Conservation (phyloP, 2,797 vertebrate species). For the Peromyscus attwateri region DNA sequence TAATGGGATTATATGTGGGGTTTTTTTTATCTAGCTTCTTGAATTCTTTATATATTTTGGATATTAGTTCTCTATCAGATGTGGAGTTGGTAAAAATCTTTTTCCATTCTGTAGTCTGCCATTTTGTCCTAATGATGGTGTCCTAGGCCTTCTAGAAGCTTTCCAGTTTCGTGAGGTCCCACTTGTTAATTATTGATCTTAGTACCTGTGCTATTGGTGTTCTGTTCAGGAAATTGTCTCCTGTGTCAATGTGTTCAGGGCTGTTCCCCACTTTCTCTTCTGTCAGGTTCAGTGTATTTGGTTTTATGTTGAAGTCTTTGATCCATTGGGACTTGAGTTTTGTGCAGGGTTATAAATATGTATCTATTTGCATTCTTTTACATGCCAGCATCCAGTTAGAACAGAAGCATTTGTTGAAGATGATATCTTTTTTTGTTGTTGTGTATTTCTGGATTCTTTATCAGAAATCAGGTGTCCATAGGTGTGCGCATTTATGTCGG, state of each 20-base stretch:
- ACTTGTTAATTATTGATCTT: not conserved
- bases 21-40: not conserved
- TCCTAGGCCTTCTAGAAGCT: too few species aligned
- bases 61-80: not conserved
- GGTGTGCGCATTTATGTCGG: not conserved
- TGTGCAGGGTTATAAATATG: not conserved
- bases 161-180: not conserved
- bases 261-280: not conserved
- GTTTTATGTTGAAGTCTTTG: not conserved
- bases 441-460: not conserved
- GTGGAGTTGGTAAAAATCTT: not conserved
- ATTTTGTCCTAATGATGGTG: not conserved
- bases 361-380: not conserved
- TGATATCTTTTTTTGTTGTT: not conserved
- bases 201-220: not conserved
- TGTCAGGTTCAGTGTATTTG: not conserved
- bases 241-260: not conserved
- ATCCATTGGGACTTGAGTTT: not conserved
- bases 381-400: not conserved
- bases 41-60: not conserved
- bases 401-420: not conserved
- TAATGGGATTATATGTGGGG: not conserved
- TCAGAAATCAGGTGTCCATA: not conserved
- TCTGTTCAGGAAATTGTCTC: not conserved
- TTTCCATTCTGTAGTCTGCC: not conserved